Conservation (phyloP, 2,888 invertebrate species). For the Hypena proboscidalis region DNA sequence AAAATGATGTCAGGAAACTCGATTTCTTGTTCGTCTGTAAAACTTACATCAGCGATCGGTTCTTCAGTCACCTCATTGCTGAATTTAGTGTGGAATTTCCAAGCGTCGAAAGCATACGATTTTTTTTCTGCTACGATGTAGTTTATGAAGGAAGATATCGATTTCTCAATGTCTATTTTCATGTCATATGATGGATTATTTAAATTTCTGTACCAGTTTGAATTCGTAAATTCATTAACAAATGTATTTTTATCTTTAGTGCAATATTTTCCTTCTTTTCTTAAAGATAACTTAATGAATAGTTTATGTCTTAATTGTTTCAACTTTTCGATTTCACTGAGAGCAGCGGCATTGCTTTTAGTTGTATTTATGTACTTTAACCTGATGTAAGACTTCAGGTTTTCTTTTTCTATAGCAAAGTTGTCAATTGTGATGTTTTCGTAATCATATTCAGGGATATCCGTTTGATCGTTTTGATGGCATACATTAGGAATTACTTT, state of each 20-base stretch:
- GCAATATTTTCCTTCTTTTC: constrained; percentile 4
- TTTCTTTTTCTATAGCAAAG: constrained; percentile 44
- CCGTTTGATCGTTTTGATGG: no score
- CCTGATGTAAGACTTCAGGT: constrained; percentile 51
- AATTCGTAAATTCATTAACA: constrained; percentile 36
- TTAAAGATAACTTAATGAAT: constrained; percentile 32
- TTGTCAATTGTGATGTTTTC: no score
- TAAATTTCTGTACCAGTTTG: constrained; percentile 46
- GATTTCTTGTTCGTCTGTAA: constrained; percentile 52
- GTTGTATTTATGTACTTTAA: constrained; percentile 46
- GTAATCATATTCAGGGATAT: no score
- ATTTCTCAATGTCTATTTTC: constrained; percentile 51
- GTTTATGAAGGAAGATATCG: constrained; percentile 53
- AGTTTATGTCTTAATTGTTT: constrained; percentile 43
- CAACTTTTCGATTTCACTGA: constrained; percentile 49
- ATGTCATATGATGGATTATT: constrained; percentile 5
- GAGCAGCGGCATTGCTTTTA: constrained; percentile 32
- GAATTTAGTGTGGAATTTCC: constrained; percentile 48
- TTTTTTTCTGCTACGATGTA: constrained; percentile 53
- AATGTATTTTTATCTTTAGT: constrained; percentile 43
- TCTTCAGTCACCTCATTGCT: constrained; percentile 38
- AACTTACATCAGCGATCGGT: constrained; percentile 43
- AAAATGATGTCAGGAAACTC: constrained; percentile 57
- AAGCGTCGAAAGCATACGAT: constrained; percentile 49
- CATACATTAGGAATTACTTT: no score